Conservation (phyloP, 2,113 vertebrate species). For the Prochilodus magdalenae region DNA sequence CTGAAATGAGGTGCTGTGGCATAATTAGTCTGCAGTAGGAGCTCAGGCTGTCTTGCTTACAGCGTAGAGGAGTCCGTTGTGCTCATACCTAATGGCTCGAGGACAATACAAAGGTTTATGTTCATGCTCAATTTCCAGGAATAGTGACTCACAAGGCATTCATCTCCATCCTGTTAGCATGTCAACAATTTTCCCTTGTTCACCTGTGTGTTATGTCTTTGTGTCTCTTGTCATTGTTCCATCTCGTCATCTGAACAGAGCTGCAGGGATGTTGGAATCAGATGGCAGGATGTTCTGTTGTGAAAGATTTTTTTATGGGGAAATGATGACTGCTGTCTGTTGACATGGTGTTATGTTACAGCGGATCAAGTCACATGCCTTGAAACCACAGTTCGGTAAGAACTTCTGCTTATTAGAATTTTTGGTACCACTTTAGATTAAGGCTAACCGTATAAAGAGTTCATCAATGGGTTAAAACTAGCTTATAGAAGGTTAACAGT, state of each 20-base stretch:
- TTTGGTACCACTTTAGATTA: too few species aligned
- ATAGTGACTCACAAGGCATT: conserved; percentile 35
- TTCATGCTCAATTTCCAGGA: conserved; percentile 46
- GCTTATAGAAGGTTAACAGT: too few species aligned
- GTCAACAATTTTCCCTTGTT: conserved; percentile 8
- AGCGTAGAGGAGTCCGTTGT: conserved; percentile 30
- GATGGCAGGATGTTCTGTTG: neutral
- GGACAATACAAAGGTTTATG: conserved; percentile 42
- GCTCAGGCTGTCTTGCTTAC: conserved; percentile 32
- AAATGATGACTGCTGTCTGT: neutral
- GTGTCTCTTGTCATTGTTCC: neutral
- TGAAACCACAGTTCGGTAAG: neutral
- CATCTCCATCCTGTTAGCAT: conserved; percentile 27
- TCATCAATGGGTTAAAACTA: too few species aligned
- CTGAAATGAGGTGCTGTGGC: conserved; percentile 44
- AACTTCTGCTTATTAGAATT: neutral
- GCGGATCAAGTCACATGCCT: neutral
- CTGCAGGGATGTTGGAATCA: neutral
- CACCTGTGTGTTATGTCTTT: conserved; percentile 8
- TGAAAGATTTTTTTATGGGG: neutral
- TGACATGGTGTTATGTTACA: neutral
- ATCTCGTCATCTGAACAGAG: neutral
- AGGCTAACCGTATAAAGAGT: too few species aligned
- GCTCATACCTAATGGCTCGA: conserved; percentile 40
- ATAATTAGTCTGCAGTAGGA: conserved; percentile 47